Percentiles rank a stretch among this genome's conserved stretches.
These are phyloP conservation scores for Microtus montanus DNA, from an alignment of 2,113 vertebrate species.

Conservation along the genomic window DNA sequence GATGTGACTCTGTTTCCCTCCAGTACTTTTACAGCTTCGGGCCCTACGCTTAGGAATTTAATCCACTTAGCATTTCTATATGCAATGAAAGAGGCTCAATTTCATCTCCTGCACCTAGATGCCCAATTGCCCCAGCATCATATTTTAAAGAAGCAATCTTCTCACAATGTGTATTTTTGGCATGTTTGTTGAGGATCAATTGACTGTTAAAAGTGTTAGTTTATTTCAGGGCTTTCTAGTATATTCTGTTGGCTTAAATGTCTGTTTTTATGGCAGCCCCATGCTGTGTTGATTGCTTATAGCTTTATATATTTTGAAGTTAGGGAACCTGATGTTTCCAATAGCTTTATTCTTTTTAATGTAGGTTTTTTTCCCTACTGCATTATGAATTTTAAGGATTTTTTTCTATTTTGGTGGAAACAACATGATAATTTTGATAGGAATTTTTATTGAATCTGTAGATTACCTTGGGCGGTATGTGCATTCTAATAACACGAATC, in stretches of 20 bases:
- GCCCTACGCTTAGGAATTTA: neutral
- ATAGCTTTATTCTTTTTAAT: neutral
- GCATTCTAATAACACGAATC: neutral
- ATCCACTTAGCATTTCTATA: conserved; percentile 14
- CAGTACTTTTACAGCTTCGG: neutral
- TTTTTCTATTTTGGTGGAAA: neutral
- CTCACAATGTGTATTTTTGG: neutral
- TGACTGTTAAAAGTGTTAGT: neutral
- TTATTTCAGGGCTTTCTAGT: neutral
- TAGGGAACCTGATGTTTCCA: neutral
- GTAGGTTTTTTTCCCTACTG: neutral
- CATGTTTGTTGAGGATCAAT: neutral
- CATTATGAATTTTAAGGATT: neutral
- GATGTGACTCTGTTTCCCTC: neutral
- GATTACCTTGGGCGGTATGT: neutral
- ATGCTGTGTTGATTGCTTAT: neutral
- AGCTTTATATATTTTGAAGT: neutral
- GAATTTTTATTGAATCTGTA: neutral
- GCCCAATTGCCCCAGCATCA: neutral
- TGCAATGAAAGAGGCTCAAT: neutral
- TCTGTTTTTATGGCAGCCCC: neutral
- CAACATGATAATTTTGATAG: neutral
- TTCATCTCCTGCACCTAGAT: neutral
- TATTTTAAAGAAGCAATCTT: neutral
- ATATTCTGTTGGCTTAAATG: neutral